A percentile compares a stretch with the other conserved stretches of the same genome.
Conservation (phyloP, 1,140 invertebrate genomes). For the Drosophila baimaii region DNA sequence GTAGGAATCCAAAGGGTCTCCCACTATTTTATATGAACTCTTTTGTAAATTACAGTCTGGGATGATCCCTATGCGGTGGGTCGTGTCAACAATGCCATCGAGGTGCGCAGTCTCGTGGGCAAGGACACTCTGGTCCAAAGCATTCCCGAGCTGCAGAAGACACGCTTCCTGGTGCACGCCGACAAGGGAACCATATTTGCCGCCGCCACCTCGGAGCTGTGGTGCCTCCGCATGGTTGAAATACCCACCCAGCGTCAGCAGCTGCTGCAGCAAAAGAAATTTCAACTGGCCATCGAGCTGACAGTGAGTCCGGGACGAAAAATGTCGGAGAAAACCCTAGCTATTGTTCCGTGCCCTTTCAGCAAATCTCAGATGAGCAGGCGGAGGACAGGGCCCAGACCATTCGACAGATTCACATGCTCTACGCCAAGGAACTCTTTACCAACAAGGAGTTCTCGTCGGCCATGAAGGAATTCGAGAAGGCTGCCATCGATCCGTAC, state of each 20-base stretch:
- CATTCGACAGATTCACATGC: constrained; percentile 94
- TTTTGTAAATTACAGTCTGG: constrained; percentile 88
- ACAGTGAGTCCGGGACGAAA: constrained; percentile 88
- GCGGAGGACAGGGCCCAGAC: constrained; percentile 92
- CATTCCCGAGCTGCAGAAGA: constrained; percentile 89
- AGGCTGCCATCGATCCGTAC: constrained; percentile 95
- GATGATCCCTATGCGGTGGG: constrained; percentile 96
- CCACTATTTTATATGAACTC: neutral
- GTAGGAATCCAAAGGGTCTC: constrained; percentile 18
- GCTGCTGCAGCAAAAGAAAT: constrained; percentile 94
- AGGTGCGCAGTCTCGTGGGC: constrained; percentile 92
- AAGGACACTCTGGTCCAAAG: constrained; percentile 90
- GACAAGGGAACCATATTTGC: constrained; percentile 92
- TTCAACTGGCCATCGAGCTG: constrained; percentile 96
- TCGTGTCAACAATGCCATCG: constrained; percentile 91
- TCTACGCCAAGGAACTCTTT: constrained; percentile 96
- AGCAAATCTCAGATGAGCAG: constrained; percentile 93
- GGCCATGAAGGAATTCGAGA: constrained; percentile 95
- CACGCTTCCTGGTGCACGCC: constrained; percentile 88
- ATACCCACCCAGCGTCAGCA: constrained; percentile 92
- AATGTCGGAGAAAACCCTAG: neutral
- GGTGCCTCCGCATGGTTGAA: constrained; percentile 92
- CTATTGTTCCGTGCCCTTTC: neutral
- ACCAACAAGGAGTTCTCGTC: constrained; percentile 93
- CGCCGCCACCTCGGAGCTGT: constrained; percentile 93